A percentile compares a stretch with the other conserved stretches of the same genome.
phyloP scores from a whole-genome alignment of 2,113 vertebrate genomes.

The Dipodomys ordii region DNA sequence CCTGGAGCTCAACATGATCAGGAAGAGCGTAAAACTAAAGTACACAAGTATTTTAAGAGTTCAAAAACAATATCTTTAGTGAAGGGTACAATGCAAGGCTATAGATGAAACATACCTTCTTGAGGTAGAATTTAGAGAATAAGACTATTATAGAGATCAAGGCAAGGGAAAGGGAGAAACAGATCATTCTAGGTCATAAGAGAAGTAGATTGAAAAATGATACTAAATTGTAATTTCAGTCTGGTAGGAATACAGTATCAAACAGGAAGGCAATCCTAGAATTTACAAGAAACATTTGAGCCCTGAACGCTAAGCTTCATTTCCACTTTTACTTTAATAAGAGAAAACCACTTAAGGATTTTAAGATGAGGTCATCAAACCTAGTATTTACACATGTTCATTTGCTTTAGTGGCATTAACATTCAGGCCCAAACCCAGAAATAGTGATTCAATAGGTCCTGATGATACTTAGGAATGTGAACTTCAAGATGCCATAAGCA shows the following conservation, averaged over 20 bases:
- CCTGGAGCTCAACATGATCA: neutral
- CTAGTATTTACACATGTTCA: constrained; percentile 4
- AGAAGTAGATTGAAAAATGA: neutral
- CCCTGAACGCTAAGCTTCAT: neutral
- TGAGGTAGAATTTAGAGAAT: constrained; percentile 19
- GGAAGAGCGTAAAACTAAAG: constrained; percentile 9
- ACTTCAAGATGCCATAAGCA: constrained; percentile 59
- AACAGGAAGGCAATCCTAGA: neutral
- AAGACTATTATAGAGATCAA: neutral
- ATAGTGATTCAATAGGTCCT: constrained; percentile 15
- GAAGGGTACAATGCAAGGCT: neutral
- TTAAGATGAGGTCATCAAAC: constrained; percentile 29
- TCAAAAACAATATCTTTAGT: constrained; percentile 42
- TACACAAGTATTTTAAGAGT: neutral
- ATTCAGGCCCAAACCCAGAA: neutral
- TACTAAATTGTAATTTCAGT: neutral
- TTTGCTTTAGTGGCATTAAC: constrained; percentile 41
- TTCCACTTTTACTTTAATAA: constrained; percentile 22
- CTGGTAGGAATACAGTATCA: neutral
- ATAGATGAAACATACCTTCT: neutral
- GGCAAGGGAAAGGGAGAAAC: neutral
- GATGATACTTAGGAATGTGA: neutral
- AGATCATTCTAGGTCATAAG: neutral
- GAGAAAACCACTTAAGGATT: neutral
- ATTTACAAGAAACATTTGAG: neutral